A percentile compares a stretch with the other conserved stretches of the same genome.
Evolutionary conservation across 2,113 vertebrate species (phyloP).

Genomic region (Rhinoderma darwinii): DNA sequence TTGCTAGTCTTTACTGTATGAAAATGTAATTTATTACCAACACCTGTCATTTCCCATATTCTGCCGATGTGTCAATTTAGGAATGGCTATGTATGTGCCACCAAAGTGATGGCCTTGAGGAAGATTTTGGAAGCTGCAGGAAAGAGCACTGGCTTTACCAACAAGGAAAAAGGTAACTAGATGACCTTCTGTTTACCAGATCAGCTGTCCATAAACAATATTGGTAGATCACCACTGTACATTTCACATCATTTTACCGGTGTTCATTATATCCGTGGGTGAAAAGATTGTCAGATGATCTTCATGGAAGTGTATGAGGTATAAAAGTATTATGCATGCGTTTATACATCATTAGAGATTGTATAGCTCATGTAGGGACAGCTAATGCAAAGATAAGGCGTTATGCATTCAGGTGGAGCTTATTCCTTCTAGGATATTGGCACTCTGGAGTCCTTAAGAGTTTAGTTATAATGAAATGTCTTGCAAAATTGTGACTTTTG

Average conservation of each 20-base stretch:
- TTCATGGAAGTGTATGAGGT: not conserved
- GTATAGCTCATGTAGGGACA: not conserved
- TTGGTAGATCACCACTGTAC: not conserved
- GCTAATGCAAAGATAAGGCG: not conserved
- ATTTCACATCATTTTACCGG: not conserved
- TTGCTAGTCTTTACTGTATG: no score
- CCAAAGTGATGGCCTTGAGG: constrained; percentile 83
- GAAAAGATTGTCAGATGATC: not conserved
- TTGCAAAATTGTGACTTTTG: not conserved
- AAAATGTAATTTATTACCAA: not conserved
- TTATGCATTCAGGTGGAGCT: not conserved
- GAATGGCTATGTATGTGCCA: constrained; percentile 82
- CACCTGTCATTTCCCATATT: not conserved
- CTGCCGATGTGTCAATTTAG: constrained; percentile 58
- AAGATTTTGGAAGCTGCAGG: constrained; percentile 77
- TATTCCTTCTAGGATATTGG: not conserved
- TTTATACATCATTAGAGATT: not conserved
- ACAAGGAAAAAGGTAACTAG: constrained; percentile 29
- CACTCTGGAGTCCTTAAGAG: not conserved
- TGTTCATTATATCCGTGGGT: not conserved
- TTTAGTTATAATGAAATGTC: not conserved
- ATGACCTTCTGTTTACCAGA: not conserved
- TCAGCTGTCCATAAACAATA: not conserved
- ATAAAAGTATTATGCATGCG: not conserved
- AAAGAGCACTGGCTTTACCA: constrained; percentile 69